Evolutionary conservation across 2,888 invertebrate genomes (phyloP).

Genomic region (Lacanobia wlatinum): DNA sequence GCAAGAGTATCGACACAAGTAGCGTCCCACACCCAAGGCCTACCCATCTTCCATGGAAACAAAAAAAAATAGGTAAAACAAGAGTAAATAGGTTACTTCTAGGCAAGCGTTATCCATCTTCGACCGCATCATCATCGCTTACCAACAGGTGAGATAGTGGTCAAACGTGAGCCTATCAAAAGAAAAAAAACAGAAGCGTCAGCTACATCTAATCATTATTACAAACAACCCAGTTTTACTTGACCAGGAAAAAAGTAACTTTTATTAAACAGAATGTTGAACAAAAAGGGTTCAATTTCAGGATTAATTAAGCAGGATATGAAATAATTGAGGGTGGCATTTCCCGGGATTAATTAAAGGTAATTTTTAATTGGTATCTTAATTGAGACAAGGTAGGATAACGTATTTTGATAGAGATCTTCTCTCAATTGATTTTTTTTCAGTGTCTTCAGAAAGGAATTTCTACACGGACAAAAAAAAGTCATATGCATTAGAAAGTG

Average conservation of each 20-base stretch:
- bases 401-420: slow-evolving; percentile 18
- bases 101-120: too few relatives aligned
- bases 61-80: too few relatives aligned
- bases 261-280: slow-evolving; percentile 19
- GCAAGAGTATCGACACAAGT: too few relatives aligned
- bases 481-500: too few relatives aligned
- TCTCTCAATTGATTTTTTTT: background rate
- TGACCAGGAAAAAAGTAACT: slow-evolving; percentile 4
- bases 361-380: slow-evolving; percentile 37
- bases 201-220: slow-evolving; percentile 4
- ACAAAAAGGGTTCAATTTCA: slow-evolving; percentile 38
- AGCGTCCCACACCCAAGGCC: too few relatives aligned
- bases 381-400: slow-evolving; percentile 42
- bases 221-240: background rate
- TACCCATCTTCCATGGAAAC: too few relatives aligned
- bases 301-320: slow-evolving; percentile 35
- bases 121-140: too few relatives aligned
- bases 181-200: background rate
- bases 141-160: too few relatives aligned
- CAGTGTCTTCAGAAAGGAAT: too few relatives aligned
- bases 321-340: slow-evolving; percentile 41
- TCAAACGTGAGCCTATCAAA: too few relatives aligned
- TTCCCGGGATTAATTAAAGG: slow-evolving; percentile 44
- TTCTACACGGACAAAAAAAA: too few relatives aligned
- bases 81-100: too few relatives aligned